Evolutionary conservation across 2,797 vertebrate species (phyloP), one percentile per base, ranked within the genome.

Genomic region (Parotocinclus haroldoi): DNA sequence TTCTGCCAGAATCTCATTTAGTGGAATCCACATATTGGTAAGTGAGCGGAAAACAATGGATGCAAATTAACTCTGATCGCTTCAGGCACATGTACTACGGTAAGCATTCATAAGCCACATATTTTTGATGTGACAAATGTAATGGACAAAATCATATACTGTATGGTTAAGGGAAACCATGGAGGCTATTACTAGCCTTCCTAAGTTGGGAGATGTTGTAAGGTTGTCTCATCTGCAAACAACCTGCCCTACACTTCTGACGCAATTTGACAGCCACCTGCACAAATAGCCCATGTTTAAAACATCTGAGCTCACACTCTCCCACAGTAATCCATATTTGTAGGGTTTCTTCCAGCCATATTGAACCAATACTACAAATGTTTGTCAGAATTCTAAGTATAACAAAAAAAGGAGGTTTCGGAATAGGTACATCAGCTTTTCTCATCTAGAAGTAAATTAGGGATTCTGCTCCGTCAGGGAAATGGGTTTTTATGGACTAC

Each of bases 201-300:
- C 37, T 50, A 55, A 45, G 18, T 19, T n/a, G 27, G 18, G 44
- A 63, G 36, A 52, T 57, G 59, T 72, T 62, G 62, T 42, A 51
- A 40, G 60, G 42, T 63, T 64, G 72, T 72, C 58, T 70, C 54
- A 69, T 69, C 69, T 76, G 73, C 66, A 73, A 73, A 66, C 50
- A 63, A 13, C 55, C 53, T 18, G 45, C 17, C 19, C 38, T 57
- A 45, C 60, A 19, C 59, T 36, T 72, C 58, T 65, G 71, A 76
- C 74, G 56, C 57, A 57, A 40, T 52, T 68, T 68, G 68, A 63
- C 16, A 38, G 48, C 62, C 63, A 53, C 68, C 56, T 69, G 59
- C 73, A 61, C 1, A 56, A 69, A 72, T 60, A 44, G 50, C 50
- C 56, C 50, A 45, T 50, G 64, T 36, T 55, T 69, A 57, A 69